Conservation (phyloP, 2,113 vertebrate species). For the Cariama cristata region DNA sequence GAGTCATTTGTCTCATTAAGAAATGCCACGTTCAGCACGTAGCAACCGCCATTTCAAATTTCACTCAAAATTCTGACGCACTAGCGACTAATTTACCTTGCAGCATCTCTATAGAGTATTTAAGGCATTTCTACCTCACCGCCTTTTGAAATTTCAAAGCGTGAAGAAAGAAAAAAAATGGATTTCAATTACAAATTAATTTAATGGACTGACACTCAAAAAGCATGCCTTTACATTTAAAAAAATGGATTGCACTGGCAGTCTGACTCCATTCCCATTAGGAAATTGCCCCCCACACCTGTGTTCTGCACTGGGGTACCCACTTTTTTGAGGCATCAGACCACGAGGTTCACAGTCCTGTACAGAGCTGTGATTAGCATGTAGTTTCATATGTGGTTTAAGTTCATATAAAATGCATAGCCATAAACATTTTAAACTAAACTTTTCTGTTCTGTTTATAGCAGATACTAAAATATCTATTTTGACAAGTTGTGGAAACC, state of each 20-base stretch:
- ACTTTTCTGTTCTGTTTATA: background rate
- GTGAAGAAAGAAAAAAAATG: background rate
- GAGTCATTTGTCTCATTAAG: background rate
- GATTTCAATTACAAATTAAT: background rate
- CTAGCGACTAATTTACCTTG: background rate
- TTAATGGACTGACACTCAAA: background rate
- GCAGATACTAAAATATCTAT: background rate
- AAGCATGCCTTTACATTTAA: background rate
- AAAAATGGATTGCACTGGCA: background rate
- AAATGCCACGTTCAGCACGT: background rate
- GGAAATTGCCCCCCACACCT: background rate
- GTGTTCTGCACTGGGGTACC: background rate
- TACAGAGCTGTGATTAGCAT: background rate
- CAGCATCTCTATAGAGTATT: background rate
- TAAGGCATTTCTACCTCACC: background rate
- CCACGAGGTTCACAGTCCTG: accelerated
- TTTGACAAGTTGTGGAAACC: background rate
- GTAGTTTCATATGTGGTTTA: background rate
- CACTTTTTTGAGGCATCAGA: background rate
- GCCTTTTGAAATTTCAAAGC: background rate
- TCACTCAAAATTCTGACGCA: background rate
- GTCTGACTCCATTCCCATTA: background rate
- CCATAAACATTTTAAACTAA: background rate
- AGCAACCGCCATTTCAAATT: background rate
- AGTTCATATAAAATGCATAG: background rate